These are phyloP conservation scores for Candoia aspera DNA, from an alignment of 2,113 vertebrate species.

Conservation along the genomic window DNA sequence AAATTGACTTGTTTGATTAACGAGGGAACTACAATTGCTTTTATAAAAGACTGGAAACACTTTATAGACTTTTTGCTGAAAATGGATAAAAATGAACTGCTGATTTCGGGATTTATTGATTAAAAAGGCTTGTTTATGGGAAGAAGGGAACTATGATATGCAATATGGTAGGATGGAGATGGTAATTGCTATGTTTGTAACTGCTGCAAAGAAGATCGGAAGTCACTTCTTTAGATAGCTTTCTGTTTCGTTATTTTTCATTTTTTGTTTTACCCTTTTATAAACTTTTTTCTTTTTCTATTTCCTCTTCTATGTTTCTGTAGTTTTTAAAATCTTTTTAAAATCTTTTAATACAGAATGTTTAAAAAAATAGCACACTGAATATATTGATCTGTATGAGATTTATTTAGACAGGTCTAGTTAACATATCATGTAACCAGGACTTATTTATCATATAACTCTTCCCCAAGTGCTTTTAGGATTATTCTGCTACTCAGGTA, in stretches of 20 bases:
- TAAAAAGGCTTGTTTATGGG: background rate
- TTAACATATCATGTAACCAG: background rate
- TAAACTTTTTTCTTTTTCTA: no score
- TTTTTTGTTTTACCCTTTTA: no score
- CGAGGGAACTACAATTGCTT: background rate
- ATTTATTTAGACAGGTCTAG: background rate
- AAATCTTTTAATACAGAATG: no score
- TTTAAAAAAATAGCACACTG: no score
- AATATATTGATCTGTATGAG: no score
- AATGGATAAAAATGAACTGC: background rate
- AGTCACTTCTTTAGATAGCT: no score
- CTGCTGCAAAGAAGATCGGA: background rate
- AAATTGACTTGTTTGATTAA: background rate
- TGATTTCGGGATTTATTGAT: background rate
- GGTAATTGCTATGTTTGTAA: background rate
- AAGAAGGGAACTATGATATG: background rate
- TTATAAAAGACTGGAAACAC: background rate
- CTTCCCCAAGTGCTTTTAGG: no score
- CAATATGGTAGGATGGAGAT: background rate
- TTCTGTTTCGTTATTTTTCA: no score
- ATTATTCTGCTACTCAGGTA: background rate
- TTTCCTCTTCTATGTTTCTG: no score
- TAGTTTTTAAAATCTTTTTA: no score
- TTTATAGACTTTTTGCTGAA: background rate
- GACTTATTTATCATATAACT: background rate